Percentiles rank a stretch among this genome's conserved stretches.
These are phyloP conservation scores for Sylvia borin DNA, from an alignment of 2,797 vertebrate genomes.

Conservation along the genomic window DNA sequence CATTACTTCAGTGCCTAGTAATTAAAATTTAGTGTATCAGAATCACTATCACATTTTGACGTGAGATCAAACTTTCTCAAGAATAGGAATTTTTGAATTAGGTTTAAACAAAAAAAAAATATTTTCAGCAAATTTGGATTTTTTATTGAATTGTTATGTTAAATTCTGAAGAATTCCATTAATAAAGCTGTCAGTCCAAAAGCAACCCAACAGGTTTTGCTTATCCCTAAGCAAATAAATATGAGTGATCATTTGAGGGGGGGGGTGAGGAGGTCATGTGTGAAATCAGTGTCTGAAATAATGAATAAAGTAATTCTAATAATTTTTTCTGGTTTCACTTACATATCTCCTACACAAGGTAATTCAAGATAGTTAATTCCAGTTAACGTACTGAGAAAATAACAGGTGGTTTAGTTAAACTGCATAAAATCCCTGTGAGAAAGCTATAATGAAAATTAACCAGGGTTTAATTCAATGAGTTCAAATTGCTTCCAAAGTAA, in stretches of 20 bases:
- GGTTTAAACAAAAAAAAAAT: not conserved
- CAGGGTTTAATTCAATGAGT: slow-evolving; percentile 10
- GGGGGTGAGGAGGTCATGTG: no score
- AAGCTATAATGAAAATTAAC: slow-evolving; percentile 33
- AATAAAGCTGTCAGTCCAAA: not conserved
- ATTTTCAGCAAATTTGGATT: not conserved
- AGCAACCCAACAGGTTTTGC: not conserved
- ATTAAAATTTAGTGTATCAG: no score
- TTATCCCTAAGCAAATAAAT: not conserved
- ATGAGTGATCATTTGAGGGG: rapidly evolving
- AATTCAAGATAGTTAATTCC: not conserved
- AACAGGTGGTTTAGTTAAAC: slow-evolving; percentile 5
- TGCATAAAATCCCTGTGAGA: not conserved
- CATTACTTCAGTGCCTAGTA: no score
- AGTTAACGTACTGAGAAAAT: not conserved
- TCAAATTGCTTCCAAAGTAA: slow-evolving; percentile 6
- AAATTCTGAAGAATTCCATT: not conserved
- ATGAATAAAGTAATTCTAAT: not conserved
- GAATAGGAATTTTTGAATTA: not conserved
- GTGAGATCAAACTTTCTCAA: not conserved
- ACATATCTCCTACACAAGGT: not conserved
- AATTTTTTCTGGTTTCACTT: not conserved
- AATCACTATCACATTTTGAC: not conserved
- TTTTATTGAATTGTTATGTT: not conserved
- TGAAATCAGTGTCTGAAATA: not conserved